Evolutionary conservation across 1,140 invertebrate genomes (phyloP).

Genomic region (Meteorus sp.): DNA sequence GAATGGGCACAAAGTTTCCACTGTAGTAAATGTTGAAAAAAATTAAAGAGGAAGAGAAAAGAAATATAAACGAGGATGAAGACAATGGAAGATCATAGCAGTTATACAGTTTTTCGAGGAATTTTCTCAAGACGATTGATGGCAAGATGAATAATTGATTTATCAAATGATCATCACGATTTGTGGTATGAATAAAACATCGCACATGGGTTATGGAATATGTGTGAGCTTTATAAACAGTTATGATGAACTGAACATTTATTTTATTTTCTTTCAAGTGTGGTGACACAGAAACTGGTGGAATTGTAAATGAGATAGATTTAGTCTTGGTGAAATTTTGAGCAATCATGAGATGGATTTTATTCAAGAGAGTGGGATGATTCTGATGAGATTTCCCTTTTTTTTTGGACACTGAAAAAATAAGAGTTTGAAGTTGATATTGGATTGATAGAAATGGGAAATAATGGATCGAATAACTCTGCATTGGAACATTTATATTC

Average conservation of each 20-base stretch:
- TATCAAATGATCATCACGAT: background rate
- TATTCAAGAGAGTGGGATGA: no score
- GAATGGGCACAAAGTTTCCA: conserved; percentile 13
- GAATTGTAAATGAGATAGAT: no score
- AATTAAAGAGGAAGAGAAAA: conserved; percentile 11
- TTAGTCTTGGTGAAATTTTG: no score
- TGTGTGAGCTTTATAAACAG: background rate
- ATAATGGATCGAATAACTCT: no score
- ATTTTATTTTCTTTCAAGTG: background rate
- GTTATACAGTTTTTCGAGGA: conserved; percentile 4
- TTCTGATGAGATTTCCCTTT: background rate
- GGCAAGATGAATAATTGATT: conserved; percentile 3
- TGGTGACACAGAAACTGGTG: no score
- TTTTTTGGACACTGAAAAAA: background rate
- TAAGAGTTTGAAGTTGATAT: no score
- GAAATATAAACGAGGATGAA: conserved; percentile 1
- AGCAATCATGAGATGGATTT: no score
- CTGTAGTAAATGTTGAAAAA: background rate
- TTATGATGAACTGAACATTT: no score
- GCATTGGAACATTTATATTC: no score
- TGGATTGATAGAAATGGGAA: no score
- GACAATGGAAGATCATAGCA: background rate
- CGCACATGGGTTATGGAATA: background rate
- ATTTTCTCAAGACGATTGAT: conserved; percentile 10
- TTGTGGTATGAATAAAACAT: conserved; percentile 17